Evolutionary conservation across 1,140 invertebrate species (phyloP).

Genomic region (Drosophila gunungcola): DNA sequence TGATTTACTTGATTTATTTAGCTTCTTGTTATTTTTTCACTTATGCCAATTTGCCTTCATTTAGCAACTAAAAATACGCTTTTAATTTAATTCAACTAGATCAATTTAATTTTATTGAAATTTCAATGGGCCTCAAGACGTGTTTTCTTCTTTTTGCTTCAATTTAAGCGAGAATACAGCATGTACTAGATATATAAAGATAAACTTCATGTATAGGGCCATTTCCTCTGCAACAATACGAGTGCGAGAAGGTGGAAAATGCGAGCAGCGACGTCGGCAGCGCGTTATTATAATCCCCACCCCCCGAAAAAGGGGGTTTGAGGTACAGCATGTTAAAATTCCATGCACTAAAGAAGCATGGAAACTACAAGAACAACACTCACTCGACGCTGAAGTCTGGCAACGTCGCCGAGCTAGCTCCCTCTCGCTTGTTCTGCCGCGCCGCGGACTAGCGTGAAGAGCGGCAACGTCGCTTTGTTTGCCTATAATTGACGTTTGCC

Average conservation of each 20-base stretch:
- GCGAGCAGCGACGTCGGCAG: constrained; percentile 60
- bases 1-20: constrained; percentile 23
- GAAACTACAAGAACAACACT: constrained; percentile 78
- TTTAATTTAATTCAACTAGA: constrained; percentile 78
- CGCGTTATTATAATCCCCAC: constrained; percentile 78
- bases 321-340: constrained; percentile 73
- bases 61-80: constrained; percentile 77
- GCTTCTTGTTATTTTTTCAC: constrained; percentile 17
- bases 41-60: constrained; percentile 82
- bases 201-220: constrained; percentile 49
- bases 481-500: constrained; percentile 82
- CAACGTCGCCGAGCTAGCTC: constrained; percentile 27
- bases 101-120: constrained; percentile 82
- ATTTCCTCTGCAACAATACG: constrained; percentile 53
- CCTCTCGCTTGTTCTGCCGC: constrained; percentile 18
- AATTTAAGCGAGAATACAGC: constrained; percentile 30
- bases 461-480: constrained; percentile 69
- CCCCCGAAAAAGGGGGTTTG: constrained; percentile 45
- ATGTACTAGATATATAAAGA: constrained; percentile 34
- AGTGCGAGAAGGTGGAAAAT: constrained; percentile 72
- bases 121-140: constrained; percentile 55
- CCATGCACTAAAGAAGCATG: constrained; percentile 73
- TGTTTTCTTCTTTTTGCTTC: constrained; percentile 6
- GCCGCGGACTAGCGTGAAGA: constrained; percentile 34
- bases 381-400: constrained; percentile 39